A percentile compares a stretch with the other conserved stretches of the same genome.
These are phyloP conservation scores for Drosophila sechellia DNA, from an alignment of 1,140 invertebrate genomes.

Conservation along the genomic window DNA sequence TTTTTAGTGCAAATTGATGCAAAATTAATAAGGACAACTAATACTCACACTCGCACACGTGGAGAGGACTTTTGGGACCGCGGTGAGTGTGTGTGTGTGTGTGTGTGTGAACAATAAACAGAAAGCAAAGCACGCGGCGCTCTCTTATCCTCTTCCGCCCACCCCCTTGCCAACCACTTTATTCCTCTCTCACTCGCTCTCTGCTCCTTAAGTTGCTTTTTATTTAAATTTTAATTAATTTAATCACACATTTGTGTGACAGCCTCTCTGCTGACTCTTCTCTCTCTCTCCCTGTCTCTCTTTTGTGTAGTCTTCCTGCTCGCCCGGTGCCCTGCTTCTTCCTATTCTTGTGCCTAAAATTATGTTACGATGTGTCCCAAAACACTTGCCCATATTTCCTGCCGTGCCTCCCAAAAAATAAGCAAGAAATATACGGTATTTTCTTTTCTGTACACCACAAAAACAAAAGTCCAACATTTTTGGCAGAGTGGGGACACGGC, in stretches of 20 bases:
- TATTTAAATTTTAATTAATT: conserved; percentile 61
- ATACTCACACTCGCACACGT: conserved; percentile 17
- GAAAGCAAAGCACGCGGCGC: conserved; percentile 43
- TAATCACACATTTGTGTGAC: conserved; percentile 46
- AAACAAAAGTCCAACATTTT: conserved; percentile 39
- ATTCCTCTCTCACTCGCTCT: not conserved
- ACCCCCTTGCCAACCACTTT: not conserved
- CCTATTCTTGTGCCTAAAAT: conserved; percentile 26
- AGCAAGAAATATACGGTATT: conserved; percentile 18
- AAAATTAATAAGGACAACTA: conserved; percentile 56
- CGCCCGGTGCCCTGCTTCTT: not conserved
- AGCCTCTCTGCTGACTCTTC: conserved; percentile 16
- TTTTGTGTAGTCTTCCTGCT: not conserved
- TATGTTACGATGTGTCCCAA: conserved; percentile 41
- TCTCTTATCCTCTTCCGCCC: conserved; percentile 3
- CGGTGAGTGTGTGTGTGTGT: conserved; percentile 45
- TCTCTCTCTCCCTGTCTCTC: not conserved
- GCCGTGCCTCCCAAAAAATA: conserved; percentile 11
- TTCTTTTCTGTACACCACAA: conserved; percentile 65
- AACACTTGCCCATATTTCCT: conserved; percentile 28
- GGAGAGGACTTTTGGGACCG: conserved; percentile 40
- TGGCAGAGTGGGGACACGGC: too few species aligned
- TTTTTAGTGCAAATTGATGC: conserved; percentile 51
- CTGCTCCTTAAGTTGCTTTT: conserved; percentile 15
- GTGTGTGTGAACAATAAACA: conserved; percentile 71